Percentiles rank a stretch among this genome's conserved stretches.
These are phyloP conservation scores for Phalacrocorax brasilianus DNA, from an alignment of 2,113 vertebrate species.

Conservation along the genomic window DNA sequence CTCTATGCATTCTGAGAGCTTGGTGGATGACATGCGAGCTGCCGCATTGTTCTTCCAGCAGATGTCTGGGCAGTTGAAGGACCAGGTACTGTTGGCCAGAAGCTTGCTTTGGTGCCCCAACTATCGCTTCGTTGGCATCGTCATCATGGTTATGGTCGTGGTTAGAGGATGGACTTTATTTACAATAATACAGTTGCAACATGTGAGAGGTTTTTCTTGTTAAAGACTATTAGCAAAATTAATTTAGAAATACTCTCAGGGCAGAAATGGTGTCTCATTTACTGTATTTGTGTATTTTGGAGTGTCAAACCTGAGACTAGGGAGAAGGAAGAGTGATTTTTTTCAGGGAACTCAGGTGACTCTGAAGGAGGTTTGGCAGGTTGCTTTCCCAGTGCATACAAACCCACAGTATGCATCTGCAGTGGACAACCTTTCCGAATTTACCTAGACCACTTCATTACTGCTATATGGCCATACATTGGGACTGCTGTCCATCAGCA, in stretches of 20 bases:
- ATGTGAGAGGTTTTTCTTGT: neutral
- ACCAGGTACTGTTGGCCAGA: too few relatives aligned
- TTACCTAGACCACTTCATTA: neutral
- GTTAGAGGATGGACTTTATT: neutral
- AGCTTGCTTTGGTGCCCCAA: too few relatives aligned
- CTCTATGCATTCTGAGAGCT: too few relatives aligned
- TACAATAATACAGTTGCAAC: neutral
- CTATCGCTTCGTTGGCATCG: too few relatives aligned
- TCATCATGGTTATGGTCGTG: too few relatives aligned
- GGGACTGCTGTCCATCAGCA: neutral
- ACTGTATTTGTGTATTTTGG: neutral
- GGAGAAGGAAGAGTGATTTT: neutral
- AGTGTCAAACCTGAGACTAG: neutral
- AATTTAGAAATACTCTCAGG: neutral
- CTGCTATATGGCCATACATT: neutral
- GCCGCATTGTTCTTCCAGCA: too few relatives aligned
- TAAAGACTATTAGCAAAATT: neutral
- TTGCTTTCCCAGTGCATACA: neutral
- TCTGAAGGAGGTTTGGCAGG: neutral
- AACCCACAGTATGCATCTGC: neutral
- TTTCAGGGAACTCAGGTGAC: neutral
- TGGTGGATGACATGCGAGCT: too few relatives aligned
- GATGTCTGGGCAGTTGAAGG: too few relatives aligned
- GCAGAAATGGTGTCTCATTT: neutral
- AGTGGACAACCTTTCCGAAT: neutral